Evolutionary conservation across 1,140 invertebrate genomes (phyloP), one percentile per base, ranked within the genome.

Genomic region (Drosophila setifemur): DNA sequence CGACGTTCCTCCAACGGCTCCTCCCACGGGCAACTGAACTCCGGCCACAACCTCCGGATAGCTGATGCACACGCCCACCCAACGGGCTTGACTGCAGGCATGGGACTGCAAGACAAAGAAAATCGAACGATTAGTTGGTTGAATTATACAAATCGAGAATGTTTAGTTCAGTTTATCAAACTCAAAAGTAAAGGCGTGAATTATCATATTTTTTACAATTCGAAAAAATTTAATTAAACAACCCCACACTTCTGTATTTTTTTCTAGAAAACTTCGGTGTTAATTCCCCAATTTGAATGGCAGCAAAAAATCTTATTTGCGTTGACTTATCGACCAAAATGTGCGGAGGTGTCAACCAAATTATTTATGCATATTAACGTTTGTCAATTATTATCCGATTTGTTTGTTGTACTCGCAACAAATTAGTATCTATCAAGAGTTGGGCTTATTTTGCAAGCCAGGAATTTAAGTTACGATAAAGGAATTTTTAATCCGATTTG

Each of bases 31-130:
- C 42, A 73, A 14, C 57, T 76, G 75, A 12, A 91, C 89, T 9
- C 89, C 91, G 23, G 67, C 28, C 61, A 92, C 69, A 0, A 91
- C 92, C 74, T 90, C 89, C 23, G 88, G 89, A 68, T 89, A 90
- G 42, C 81, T 90, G 5, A 89, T 68, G 64, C 95, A 96, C 71
- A 93, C 92, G 9, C 95, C 95, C 55, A 92, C 91, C 95, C 95
- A 96, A 79, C 93, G 93, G 39, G 95, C 95, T 89, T 95, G 95
- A 37, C 94, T 93, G 87, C 93, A 93, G 40, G 94, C 93, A 87
- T 96, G 95, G 11, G 94, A 95, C 95, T 95, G 92, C 31, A 93
- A 93, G 83, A 57, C 68, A 69, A 71, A 55, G 7, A 14, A 14
- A 53, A n/a, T 7, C 14, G 40, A 31, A 18, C 0, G 29, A 6